Evolutionary conservation across 1,140 invertebrate species (phyloP).

Genomic region (Leptinotarsa undecemlineata): DNA sequence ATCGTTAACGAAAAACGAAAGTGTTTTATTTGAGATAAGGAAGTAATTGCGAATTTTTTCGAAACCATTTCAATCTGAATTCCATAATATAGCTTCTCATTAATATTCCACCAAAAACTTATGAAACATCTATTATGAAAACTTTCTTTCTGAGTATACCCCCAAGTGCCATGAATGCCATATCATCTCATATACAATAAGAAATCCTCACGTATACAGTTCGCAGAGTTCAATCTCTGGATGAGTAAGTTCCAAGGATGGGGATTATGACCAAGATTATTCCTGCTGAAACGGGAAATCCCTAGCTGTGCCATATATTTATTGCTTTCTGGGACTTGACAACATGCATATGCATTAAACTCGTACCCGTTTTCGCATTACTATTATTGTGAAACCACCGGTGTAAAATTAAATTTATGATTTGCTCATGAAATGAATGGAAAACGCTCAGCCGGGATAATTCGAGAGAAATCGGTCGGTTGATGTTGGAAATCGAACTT

Average conservation of each 20-base stretch:
- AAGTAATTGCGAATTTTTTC: no score
- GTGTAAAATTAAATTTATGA: conserved; percentile 8
- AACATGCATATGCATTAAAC: conserved; percentile 1
- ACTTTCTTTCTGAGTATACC: no score
- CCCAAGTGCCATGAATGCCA: no score
- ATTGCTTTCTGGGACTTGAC: conserved; percentile 2
- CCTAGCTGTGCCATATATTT: background rate
- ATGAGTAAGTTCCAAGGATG: background rate
- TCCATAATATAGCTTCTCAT: no score
- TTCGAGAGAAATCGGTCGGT: background rate
- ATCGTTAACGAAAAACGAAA: no score
- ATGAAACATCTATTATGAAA: no score
- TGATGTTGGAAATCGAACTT: no score
- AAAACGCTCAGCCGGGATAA: conserved; percentile 1
- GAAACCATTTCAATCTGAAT: no score
- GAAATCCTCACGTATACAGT: no score
- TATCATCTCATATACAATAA: no score
- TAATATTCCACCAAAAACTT: no score
- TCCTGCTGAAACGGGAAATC: background rate
- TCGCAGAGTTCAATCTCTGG: background rate
- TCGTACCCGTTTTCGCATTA: background rate
- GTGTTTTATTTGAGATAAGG: no score
- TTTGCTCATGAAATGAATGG: background rate
- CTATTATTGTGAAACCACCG: conserved; percentile 7
- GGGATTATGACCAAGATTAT: background rate